phyloP scores from a whole-genome alignment of 1,140 invertebrate genomes.

The Calephelis virginiensis region DNA sequence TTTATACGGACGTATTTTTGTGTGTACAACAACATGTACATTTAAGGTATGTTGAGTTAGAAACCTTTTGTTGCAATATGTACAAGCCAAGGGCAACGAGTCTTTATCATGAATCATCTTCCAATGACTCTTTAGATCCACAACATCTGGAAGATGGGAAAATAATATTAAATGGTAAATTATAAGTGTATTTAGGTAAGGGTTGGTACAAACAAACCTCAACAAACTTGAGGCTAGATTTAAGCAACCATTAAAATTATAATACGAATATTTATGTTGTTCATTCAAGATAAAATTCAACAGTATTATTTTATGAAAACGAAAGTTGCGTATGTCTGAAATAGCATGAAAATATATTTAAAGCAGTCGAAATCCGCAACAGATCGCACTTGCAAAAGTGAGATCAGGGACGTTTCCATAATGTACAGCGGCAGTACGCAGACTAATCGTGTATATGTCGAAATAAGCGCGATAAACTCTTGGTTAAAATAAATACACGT shows the following conservation, averaged over 20 bases:
- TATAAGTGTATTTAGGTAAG: background rate
- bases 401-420: too few relatives aligned
- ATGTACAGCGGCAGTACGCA: too few relatives aligned
- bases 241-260: background rate
- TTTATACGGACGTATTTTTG: constrained; percentile 39
- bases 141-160: constrained; percentile 35
- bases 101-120: constrained; percentile 41
- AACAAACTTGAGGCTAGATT: too few relatives aligned
- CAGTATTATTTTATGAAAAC: background rate
- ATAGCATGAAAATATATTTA: too few relatives aligned
- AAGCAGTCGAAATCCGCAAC: too few relatives aligned
- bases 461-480: too few relatives aligned
- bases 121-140: constrained; percentile 36
- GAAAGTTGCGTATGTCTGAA: too few relatives aligned
- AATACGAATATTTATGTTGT: background rate
- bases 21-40: constrained; percentile 44
- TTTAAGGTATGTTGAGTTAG: constrained; percentile 41
- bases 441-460: too few relatives aligned
- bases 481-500: too few relatives aligned
- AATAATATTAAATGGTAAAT: constrained; percentile 6
- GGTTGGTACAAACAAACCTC: too few relatives aligned
- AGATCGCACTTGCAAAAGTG: too few relatives aligned
- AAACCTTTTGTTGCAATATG: constrained; percentile 50
- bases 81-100: constrained; percentile 46
- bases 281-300: background rate